These are phyloP conservation scores for Drosophila bifasciata DNA, from an alignment of 1,140 invertebrate species.

Conservation along the genomic window DNA sequence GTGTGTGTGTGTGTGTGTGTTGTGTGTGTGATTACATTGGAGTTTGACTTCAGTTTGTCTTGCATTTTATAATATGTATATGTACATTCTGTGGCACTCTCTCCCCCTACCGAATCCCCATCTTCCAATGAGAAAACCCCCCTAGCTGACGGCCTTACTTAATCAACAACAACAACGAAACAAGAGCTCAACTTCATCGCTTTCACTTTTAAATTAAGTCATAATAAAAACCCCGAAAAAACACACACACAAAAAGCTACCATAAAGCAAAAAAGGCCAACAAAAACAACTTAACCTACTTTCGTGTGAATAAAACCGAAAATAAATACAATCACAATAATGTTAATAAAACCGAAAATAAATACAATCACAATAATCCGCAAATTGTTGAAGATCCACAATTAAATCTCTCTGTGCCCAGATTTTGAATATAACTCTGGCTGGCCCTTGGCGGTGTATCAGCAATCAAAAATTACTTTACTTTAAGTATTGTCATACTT, in stretches of 20 bases:
- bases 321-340: slow-evolving; percentile 21
- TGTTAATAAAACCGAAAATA: slow-evolving; percentile 28
- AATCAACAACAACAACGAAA: slow-evolving; percentile 40
- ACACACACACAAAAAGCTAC: slow-evolving; percentile 25
- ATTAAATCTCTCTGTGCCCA: slow-evolving; percentile 37
- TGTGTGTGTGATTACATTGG: slow-evolving; percentile 6
- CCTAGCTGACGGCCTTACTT: slow-evolving; percentile 40
- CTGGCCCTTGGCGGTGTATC: slow-evolving; percentile 26
- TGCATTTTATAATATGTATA: slow-evolving; percentile 12
- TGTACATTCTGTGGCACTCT: slow-evolving; percentile 1
- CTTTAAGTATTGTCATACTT: neutral
- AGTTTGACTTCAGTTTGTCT: slow-evolving; percentile 47
- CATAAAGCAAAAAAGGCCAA: slow-evolving; percentile 10
- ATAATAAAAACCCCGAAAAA: slow-evolving; percentile 60
- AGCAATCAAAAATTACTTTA: slow-evolving; percentile 8
- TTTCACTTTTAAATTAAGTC: slow-evolving; percentile 82
- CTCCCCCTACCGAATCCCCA: too few relatives aligned
- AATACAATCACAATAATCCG: slow-evolving; percentile 32
- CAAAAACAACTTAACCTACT: slow-evolving; percentile 66
- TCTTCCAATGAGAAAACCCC: slow-evolving; percentile 38
- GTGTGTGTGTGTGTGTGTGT: slow-evolving; percentile 12
- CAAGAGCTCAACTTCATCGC: slow-evolving; percentile 38
- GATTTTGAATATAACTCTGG: slow-evolving; percentile 2
- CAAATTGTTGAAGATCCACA: slow-evolving; percentile 42
- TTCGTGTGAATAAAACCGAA: slow-evolving; percentile 46